These are phyloP conservation scores for Amiota communis DNA, from an alignment of 2,888 invertebrate genomes.

Conservation along the genomic window DNA sequence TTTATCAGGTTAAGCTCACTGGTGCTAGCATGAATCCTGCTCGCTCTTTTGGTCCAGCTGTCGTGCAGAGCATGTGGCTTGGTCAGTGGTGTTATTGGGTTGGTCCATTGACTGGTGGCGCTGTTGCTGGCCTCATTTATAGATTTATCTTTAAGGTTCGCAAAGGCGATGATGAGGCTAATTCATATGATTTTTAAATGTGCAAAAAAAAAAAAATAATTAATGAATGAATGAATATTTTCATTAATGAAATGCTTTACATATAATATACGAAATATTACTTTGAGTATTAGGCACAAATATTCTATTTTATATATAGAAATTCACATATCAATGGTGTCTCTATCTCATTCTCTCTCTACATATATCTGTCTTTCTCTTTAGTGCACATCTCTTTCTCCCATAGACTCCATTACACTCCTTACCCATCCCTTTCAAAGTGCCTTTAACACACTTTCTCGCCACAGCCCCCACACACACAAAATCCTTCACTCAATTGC, in stretches of 20 bases:
- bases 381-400: no score
- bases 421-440: no score
- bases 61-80: slow-evolving; percentile 83
- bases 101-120: slow-evolving; percentile 86
- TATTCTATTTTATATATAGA: no score
- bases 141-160: slow-evolving; percentile 80
- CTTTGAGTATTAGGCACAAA: no score
- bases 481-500: no score
- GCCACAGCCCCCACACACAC: no score
- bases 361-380: no score
- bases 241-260: slow-evolving; percentile 35
- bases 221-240: background rate
- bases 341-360: no score
- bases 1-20: slow-evolving; percentile 81
- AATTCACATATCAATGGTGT: no score
- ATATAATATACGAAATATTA: background rate
- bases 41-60: slow-evolving; percentile 89
- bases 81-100: slow-evolving; percentile 94
- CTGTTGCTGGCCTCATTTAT: slow-evolving; percentile 83
- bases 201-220: background rate
- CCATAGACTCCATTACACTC: no score
- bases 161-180: slow-evolving; percentile 81
- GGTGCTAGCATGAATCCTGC: slow-evolving; percentile 96
- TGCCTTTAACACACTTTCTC: no score
- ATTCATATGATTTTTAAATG: slow-evolving; percentile 84